phyloP scores from a whole-genome alignment of 2,113 vertebrate species.

The Dasyprocta punctata region DNA sequence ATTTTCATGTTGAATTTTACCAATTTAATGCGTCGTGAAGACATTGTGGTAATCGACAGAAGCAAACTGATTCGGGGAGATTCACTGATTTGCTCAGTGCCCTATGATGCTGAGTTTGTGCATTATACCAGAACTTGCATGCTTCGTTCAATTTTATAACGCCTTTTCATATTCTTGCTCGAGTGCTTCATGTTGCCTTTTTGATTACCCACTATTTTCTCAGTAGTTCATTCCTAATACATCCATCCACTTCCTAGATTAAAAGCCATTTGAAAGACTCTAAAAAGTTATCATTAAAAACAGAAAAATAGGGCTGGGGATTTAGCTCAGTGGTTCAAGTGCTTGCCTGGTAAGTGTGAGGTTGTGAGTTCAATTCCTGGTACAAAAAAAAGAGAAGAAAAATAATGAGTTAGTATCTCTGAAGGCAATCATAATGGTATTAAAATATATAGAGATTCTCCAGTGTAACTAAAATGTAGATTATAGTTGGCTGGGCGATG shows the following conservation, averaged over 20 bases:
- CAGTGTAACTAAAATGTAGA: no score
- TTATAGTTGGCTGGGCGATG: not conserved
- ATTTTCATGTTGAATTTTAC: not conserved
- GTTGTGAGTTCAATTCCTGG: no score
- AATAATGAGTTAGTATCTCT: not conserved
- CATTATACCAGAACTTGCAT: not conserved
- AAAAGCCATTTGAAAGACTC: not conserved
- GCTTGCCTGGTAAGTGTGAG: no score
- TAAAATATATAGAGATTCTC: not conserved
- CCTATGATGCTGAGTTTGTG: fast-evolving
- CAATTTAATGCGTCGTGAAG: no score
- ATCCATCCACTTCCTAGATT: not conserved
- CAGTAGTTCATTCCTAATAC: fast-evolving
- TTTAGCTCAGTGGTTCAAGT: no score
- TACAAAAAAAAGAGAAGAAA: no score
- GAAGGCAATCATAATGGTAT: not conserved
- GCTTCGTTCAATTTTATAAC: not conserved
- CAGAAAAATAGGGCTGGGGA: not conserved
- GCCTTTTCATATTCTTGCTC: fast-evolving
- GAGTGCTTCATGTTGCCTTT: not conserved
- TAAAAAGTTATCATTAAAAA: not conserved
- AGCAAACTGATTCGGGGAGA: not conserved
- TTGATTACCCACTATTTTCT: not conserved
- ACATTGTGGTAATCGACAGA: not conserved
- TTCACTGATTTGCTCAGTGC: not conserved